Conservation (phyloP, 2,888 invertebrate genomes). For the Phalera bucephala region DNA sequence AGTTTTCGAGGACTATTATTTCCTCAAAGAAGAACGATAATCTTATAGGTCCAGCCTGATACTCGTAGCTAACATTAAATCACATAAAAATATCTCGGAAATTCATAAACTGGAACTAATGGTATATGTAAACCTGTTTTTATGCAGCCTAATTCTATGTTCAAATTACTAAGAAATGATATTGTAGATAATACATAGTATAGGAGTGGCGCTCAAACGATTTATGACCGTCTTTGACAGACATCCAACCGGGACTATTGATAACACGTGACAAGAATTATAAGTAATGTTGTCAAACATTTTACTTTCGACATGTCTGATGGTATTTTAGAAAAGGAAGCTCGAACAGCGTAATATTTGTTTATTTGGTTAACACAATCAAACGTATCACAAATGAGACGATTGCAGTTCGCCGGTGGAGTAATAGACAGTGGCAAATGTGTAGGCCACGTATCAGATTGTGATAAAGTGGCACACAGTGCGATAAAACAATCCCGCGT, state of each 20-base stretch:
- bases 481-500: conserved; percentile 25
- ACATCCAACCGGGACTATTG: too few species aligned
- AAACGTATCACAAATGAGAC: conserved; percentile 11
- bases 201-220: background rate
- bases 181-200: background rate
- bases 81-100: too few species aligned
- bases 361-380: conserved; percentile 11
- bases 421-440: conserved; percentile 9
- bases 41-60: too few species aligned
- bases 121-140: too few species aligned
- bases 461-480: conserved; percentile 16
- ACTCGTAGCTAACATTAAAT: too few species aligned
- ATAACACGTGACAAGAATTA: conserved; percentile 6
- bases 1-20: too few species aligned
- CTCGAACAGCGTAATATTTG: conserved; percentile 11
- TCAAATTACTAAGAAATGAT: background rate
- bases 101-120: too few species aligned
- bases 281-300: conserved; percentile 10
- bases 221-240: conserved; percentile 5
- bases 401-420: conserved; percentile 5
- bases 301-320: conserved; percentile 9
- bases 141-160: background rate
- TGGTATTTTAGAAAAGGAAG: too few species aligned
- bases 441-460: conserved; percentile 11
- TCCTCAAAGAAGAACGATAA: too few species aligned